Base-by-base conservation (phyloP, 1,140 invertebrate species). In the Harpegnathos saltator region DNA sequence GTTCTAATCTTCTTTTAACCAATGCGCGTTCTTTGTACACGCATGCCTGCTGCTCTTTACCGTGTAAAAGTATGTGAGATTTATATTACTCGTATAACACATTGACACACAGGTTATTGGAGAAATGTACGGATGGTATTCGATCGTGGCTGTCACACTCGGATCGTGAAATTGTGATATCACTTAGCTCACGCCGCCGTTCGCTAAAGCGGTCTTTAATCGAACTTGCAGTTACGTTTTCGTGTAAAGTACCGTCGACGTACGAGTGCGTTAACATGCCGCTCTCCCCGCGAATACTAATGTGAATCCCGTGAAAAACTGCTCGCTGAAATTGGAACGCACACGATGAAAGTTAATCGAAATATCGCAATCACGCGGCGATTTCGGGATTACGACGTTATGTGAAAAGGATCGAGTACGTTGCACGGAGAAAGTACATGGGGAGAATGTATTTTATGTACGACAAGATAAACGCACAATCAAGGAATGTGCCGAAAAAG, bases 21-120 rank as follows among this genome's bases (percentile, higher is more conserved):
- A 83, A 85, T 63, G 73, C 78, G 77, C 77, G 71, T 87, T 84
- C 85, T 86, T 91, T 89, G 84, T 90, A 89, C 89, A 85, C 89
- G 91, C 91, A 91, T 92, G 91, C 87, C 91, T 90, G 90, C 83
- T 91, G 87, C 86, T 91, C 89, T 87, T 85, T 90, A 88, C 59
- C 33, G 66, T 73, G 52, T 71, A 61, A 74, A 83, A 80, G 19
- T 86, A 87, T 83, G 69, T 78, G 29, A 26, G 73, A 86, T 59
- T 78, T 77, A 38, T 50, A 63, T 29, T 78, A 44, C 24, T 78
- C 22, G 29, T 83, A n/a, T n/a, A 61, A 80, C 33, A 75, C 22
- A 56, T 85, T 69, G 56, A 33, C 29, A 78, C 52, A 73, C 15
- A 22, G n/a, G 26, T 78, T 85, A 61, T 77, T 66, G 65, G 58